Percentiles rank a stretch among this genome's conserved stretches.
phyloP scores from a whole-genome alignment of 2,113 vertebrate genomes.

The Chascanopsetta lugubris region DNA sequence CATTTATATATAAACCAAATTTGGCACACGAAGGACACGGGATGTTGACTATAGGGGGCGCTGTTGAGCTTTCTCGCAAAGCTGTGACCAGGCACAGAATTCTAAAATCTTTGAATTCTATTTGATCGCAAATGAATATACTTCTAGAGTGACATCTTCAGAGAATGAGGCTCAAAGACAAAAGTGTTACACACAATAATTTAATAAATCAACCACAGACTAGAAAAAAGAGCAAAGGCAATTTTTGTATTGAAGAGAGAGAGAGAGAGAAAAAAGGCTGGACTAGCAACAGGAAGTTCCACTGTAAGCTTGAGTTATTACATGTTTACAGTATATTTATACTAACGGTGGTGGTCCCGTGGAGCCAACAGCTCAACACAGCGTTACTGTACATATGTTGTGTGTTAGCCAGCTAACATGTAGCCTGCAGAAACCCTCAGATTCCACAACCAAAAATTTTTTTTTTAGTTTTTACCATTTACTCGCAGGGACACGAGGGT shows the following conservation, averaged over 20 bases:
- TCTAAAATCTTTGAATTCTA: too few species aligned
- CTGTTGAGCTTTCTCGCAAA: too few species aligned
- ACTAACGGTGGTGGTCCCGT: constrained; percentile 41
- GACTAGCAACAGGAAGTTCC: constrained; percentile 58
- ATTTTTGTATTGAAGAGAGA: constrained; percentile 52
- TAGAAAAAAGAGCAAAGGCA: constrained; percentile 71
- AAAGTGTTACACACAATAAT: constrained; percentile 67
- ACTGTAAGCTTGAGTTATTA: constrained; percentile 58
- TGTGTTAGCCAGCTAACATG: constrained; percentile 35
- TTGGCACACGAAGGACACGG: too few species aligned
- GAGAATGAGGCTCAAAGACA: constrained; percentile 41
- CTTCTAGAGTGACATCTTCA: too few species aligned
- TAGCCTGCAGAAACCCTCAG: constrained; percentile 39
- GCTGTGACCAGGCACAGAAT: too few species aligned
- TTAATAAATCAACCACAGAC: constrained; percentile 76
- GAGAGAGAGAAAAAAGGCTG: constrained; percentile 46
- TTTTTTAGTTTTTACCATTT: constrained; percentile 16
- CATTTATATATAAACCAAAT: too few species aligned
- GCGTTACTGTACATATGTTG: constrained; percentile 14
- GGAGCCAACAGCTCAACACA: constrained; percentile 46
- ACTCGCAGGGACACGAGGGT: constrained; percentile 2
- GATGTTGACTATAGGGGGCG: too few species aligned
- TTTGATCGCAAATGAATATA: too few species aligned
- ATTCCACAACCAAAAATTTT: constrained; percentile 19
- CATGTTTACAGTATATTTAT: constrained; percentile 59